These are phyloP conservation scores for Morpho achilles DNA, from an alignment of 2,888 invertebrate genomes.

Conservation along the genomic window DNA sequence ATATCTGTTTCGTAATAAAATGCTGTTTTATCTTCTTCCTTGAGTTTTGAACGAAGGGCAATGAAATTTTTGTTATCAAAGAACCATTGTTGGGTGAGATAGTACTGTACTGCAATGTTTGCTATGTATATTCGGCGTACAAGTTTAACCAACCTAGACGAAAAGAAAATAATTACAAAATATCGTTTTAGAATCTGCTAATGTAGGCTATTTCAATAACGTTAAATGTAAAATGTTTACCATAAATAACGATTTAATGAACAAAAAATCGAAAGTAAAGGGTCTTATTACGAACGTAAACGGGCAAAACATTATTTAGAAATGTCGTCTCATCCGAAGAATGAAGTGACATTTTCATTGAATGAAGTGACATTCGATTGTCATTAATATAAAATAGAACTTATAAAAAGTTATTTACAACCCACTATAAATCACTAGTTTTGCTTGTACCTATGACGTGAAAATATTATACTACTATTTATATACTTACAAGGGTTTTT, in stretches of 20 bases:
- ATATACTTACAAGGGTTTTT: constrained; percentile 84
- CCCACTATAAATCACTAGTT: not conserved
- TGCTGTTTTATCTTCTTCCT: constrained; percentile 65
- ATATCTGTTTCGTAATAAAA: constrained; percentile 81
- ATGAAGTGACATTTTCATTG: too few species aligned
- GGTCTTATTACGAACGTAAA: too few species aligned
- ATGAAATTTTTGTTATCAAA: constrained; percentile 76
- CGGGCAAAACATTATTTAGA: too few species aligned
- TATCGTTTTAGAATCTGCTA: too few species aligned
- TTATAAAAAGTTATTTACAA: not conserved
- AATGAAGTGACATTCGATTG: too few species aligned
- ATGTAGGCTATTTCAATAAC: not conserved
- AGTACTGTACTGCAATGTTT: constrained; percentile 85
- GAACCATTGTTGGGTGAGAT: constrained; percentile 87
- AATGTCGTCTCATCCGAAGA: too few species aligned
- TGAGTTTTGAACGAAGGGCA: constrained; percentile 67
- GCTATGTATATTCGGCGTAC: constrained; percentile 89
- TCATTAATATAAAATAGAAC: not conserved
- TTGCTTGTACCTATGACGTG: not conserved
- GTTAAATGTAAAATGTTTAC: not conserved
- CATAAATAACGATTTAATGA: too few species aligned
- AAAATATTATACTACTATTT: too few species aligned
- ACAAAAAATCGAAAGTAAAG: too few species aligned
- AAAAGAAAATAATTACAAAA: not conserved
- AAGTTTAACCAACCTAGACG: constrained; percentile 84